Percentiles rank a stretch among this genome's conserved stretches.
Evolutionary conservation across 2,888 invertebrate genomes (phyloP).

Genomic region (Polymixis flavicincta): DNA sequence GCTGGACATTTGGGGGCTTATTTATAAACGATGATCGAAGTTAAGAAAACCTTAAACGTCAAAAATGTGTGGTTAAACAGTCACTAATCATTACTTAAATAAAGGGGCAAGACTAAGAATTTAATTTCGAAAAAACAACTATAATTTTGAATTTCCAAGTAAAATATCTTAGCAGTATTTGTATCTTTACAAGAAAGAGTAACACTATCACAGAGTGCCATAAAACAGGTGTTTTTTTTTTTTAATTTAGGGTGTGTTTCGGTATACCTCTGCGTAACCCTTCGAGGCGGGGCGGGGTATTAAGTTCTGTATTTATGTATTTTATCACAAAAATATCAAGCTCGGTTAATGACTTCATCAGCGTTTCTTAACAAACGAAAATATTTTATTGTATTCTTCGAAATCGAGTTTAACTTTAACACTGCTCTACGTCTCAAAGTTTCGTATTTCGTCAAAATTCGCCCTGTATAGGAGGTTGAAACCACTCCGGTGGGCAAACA

Average conservation of each 20-base stretch:
- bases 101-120: too few species aligned
- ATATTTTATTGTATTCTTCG: not conserved
- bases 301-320: not conserved
- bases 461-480: conserved; percentile 42
- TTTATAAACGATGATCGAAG: too few species aligned
- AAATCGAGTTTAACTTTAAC: conserved; percentile 1
- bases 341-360: not conserved
- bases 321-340: not conserved
- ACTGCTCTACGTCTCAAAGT: not conserved
- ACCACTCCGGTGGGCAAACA: conserved; percentile 74
- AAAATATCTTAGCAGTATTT: too few species aligned
- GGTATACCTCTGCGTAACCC: too few species aligned
- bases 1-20: not conserved
- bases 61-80: too few species aligned
- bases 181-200: not conserved
- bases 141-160: not conserved
- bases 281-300: too few species aligned
- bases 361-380: not conserved
- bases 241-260: too few species aligned
- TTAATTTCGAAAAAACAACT: not conserved
- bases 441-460: conserved; percentile 21
- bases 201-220: not conserved
- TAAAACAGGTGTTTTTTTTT: not conserved
- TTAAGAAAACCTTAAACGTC: too few species aligned
- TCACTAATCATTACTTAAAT: too few species aligned